Evolutionary conservation across 35 echinoderm and acorn worm genomes (phyloP).

Genomic region (Stichopus chloronotus): DNA sequence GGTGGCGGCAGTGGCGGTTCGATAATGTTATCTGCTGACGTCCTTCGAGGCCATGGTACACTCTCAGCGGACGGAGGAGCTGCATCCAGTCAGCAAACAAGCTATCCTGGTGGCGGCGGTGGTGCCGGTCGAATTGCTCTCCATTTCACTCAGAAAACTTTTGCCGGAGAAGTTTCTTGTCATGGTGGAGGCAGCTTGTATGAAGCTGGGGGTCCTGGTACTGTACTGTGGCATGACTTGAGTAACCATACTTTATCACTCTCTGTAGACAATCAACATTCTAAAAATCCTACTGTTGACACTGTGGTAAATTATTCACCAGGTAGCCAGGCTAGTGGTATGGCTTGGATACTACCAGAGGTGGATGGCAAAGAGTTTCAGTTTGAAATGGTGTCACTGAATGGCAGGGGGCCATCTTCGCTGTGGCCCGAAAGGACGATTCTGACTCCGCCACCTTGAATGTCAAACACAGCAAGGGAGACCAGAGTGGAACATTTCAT

Average conservation of each 20-base stretch:
- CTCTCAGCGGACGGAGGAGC: constrained; percentile 63
- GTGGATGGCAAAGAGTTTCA: constrained; percentile 50
- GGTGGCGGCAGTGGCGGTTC: constrained; percentile 88
- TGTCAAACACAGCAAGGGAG: constrained; percentile 69
- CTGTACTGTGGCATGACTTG: constrained; percentile 60
- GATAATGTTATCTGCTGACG: constrained; percentile 40
- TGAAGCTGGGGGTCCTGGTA: constrained; percentile 84
- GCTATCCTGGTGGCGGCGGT: constrained; percentile 64
- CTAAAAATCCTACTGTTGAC: constrained; percentile 29
- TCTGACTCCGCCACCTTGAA: constrained; percentile 51
- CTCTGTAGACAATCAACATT: constrained; percentile 67
- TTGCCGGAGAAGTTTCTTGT: constrained; percentile 43
- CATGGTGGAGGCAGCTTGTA: constrained; percentile 66
- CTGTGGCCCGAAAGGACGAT: constrained; percentile 52
- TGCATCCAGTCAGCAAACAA: not conserved
- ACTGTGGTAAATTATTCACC: not conserved
- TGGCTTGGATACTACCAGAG: constrained; percentile 71
- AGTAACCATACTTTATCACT: constrained; percentile 14
- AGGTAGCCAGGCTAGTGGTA: constrained; percentile 59
- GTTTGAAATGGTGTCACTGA: constrained; percentile 61
- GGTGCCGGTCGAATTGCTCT: constrained; percentile 73
- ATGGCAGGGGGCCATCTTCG: constrained; percentile 71
- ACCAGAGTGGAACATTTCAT: constrained; percentile 70
- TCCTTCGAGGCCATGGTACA: constrained; percentile 64
- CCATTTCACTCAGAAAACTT: constrained; percentile 67